Evolutionary conservation across 2,113 vertebrate genomes (phyloP).

Genomic region (Aegotheles bennettii): DNA sequence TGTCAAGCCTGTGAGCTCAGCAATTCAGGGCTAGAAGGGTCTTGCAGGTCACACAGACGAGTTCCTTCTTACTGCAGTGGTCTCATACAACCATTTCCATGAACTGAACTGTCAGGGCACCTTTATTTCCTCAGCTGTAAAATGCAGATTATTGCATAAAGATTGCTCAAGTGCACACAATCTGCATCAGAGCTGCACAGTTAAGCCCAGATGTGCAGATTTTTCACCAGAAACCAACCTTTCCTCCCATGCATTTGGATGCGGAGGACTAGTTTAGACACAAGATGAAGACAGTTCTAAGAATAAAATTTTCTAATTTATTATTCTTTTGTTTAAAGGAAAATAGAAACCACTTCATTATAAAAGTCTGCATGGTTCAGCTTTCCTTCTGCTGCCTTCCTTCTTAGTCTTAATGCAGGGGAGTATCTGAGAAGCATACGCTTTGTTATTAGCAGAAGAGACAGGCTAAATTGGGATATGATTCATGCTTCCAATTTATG

Average conservation of each 20-base stretch:
- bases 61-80: not conserved
- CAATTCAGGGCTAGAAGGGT: not conserved
- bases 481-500: slow-evolving; percentile 46
- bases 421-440: not conserved
- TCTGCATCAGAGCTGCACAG: not conserved
- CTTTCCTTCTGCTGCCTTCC: not conserved
- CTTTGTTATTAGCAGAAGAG: slow-evolving; percentile 16
- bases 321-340: not conserved
- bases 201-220: not conserved
- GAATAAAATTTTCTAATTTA: not conserved
- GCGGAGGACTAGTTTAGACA: not conserved
- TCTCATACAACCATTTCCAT: not conserved
- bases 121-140: not conserved
- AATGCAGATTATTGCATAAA: not conserved
- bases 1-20: not conserved
- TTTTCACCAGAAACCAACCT: not conserved
- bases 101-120: not conserved
- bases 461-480: slow-evolving; percentile 20
- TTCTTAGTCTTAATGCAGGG: not conserved
- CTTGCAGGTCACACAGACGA: not conserved
- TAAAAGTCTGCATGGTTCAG: not conserved
- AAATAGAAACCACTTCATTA: not conserved
- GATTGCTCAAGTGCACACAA: not conserved
- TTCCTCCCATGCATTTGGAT: not conserved
- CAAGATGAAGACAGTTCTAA: not conserved